A percentile compares a stretch with the other conserved stretches of the same genome.
phyloP scores from a whole-genome alignment of 2,797 vertebrate species.

The Heterohyrax brucei region DNA sequence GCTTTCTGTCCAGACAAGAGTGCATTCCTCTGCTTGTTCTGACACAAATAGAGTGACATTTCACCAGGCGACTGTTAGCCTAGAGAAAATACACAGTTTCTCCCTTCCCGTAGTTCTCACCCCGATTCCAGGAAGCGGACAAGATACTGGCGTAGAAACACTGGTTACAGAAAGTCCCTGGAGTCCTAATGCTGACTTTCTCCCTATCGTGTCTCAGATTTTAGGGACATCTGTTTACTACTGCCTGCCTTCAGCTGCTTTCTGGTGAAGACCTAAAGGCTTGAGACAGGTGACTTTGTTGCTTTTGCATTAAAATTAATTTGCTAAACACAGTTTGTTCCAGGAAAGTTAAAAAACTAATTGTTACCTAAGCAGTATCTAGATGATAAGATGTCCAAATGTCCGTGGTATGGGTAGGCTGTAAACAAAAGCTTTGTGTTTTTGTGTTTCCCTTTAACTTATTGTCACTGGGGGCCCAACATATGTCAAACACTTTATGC shows the following conservation, averaged over 20 bases:
- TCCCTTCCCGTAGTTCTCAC: conserved; percentile 67
- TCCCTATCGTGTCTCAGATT: background rate
- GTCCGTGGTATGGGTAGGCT: background rate
- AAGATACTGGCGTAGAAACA: conserved; percentile 54
- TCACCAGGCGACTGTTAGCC: conserved; percentile 16
- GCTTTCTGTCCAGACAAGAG: conserved; percentile 69
- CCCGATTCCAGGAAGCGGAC: conserved; percentile 16
- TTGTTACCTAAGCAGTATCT: background rate
- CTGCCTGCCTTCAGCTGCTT: background rate
- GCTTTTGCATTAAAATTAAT: conserved; percentile 2
- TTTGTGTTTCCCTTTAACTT: background rate
- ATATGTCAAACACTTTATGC: background rate
- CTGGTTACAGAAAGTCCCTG: conserved; percentile 44
- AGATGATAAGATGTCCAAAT: background rate
- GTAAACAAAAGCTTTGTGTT: background rate
- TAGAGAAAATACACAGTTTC: conserved; percentile 63
- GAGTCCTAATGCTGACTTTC: background rate
- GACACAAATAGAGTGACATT: conserved; percentile 67
- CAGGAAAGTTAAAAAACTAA: background rate
- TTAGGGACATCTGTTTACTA: background rate
- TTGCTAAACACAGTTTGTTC: background rate
- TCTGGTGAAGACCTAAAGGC: background rate
- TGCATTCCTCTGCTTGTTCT: conserved; percentile 61
- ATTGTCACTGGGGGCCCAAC: background rate
- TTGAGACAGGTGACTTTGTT: background rate